Base-by-base conservation (phyloP, 2,888 invertebrate species). In the Matsumyia berberina region DNA sequence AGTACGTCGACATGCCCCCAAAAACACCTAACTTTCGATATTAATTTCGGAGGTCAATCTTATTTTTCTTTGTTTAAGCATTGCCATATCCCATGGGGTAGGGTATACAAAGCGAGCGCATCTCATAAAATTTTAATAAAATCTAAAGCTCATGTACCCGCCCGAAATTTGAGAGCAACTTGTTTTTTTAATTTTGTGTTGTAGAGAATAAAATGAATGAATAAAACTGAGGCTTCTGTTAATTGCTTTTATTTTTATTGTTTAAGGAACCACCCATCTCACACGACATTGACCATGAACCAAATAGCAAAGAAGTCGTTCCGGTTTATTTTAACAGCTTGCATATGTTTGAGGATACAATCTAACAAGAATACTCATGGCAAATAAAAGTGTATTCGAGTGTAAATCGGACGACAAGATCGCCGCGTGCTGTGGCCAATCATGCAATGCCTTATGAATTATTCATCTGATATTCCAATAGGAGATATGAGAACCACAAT, bases 391-490 rank as follows among this genome's bases (percentile, higher is more conserved):
- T 19, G 11, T 49, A 17, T 49, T 12, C 6, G 15, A 42, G 42
- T 42, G 7, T 15, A 7, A 24, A 49, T 24, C 24, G 19, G 5
- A 19, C 49, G 2, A 11, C 5, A 49, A 49, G 24, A 49, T 49
- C n/a, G 49, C 9, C 19, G 24, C 24, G 49, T 49, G 49, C 24
- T 49, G 2, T 19, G 15, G 0, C 1, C 19, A 33, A 9, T 19
- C 11, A 37, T 37, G 35, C 9, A 35, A 5, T 5, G 15, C 1
- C 29, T 12, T 15, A n/a, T 60, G 42, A 60, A 60, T 60, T 15
- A 60, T 60, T 60, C 58, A 60, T 17, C 6, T 12, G 29, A 5
- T 29, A 60, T 60, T 12, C 33, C 8, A 55, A 9, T 29, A 29
- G 1, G 4, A 8, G 17, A 17, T 55, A 11, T 17, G 44, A 46